These are phyloP conservation scores for Orchesellides sinensis DNA, from an alignment of 2,888 invertebrate genomes.

Conservation along the genomic window DNA sequence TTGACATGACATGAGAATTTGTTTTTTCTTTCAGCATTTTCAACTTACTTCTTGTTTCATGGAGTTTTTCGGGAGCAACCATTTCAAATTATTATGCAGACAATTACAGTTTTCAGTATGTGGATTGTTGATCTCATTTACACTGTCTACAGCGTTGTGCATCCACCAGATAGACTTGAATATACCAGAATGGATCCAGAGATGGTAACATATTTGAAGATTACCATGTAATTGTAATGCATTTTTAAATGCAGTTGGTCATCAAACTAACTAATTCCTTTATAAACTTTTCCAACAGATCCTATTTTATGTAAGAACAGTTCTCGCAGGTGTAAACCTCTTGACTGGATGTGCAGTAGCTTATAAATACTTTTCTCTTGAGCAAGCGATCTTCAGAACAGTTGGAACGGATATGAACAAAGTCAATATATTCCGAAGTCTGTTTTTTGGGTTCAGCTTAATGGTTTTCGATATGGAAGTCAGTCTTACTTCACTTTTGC, in stretches of 20 bases:
- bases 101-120: slow-evolving; percentile 55
- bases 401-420: slow-evolving; percentile 62
- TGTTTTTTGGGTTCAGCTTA: slow-evolving; percentile 65
- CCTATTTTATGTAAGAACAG: slow-evolving; percentile 42
- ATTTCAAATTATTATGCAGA: slow-evolving; percentile 68
- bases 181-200: slow-evolving; percentile 37
- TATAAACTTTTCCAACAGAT: slow-evolving; percentile 16
- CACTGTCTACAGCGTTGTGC: slow-evolving; percentile 36
- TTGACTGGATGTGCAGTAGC: slow-evolving; percentile 49
- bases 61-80: slow-evolving; percentile 66
- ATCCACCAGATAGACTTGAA: slow-evolving; percentile 37
- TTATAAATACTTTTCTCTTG: slow-evolving; percentile 62
- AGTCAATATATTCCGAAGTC: slow-evolving; percentile 62
- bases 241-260: too few relatives aligned
- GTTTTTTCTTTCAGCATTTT: slow-evolving; percentile 41
- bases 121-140: slow-evolving; percentile 66
- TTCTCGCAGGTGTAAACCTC: slow-evolving; percentile 21
- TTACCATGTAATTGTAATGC: neutral
- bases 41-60: slow-evolving; percentile 63
- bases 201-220: slow-evolving; percentile 29
- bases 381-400: slow-evolving; percentile 65
- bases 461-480: slow-evolving; percentile 66
- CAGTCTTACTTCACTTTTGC: slow-evolving; percentile 51
- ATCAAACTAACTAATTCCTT: neutral
- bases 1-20: too few relatives aligned